A percentile compares a stretch with the other conserved stretches of the same genome.
phyloP scores from a whole-genome alignment of 2,888 invertebrate species.

The Ctena decussata region DNA sequence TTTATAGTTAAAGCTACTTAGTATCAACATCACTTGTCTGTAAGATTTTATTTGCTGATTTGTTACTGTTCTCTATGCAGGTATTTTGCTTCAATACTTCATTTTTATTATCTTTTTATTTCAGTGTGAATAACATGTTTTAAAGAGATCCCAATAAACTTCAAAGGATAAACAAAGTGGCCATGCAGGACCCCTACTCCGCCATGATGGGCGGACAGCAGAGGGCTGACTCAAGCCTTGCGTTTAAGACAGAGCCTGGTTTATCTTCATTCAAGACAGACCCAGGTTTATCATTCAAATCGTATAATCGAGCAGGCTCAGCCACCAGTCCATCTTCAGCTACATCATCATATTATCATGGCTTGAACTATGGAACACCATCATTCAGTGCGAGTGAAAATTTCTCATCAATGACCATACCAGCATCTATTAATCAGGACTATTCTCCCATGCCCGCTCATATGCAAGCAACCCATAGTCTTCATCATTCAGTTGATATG shows the following conservation, averaged over 20 bases:
- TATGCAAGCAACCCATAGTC: constrained; percentile 33
- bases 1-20: too few species aligned
- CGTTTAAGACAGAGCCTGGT: constrained; percentile 18
- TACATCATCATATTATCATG: constrained; percentile 55
- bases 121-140: too few species aligned
- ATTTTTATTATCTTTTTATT: too few species aligned
- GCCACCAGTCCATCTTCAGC: constrained; percentile 12
- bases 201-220: constrained; percentile 66
- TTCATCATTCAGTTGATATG: background rate
- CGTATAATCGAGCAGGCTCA: constrained; percentile 8
- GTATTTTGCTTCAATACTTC: too few species aligned
- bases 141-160: too few species aligned
- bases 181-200: constrained; percentile 74
- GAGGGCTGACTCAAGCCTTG: constrained; percentile 50
- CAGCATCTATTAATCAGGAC: constrained; percentile 41
- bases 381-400: constrained; percentile 26
- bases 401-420: constrained; percentile 45
- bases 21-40: too few species aligned
- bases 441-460: constrained; percentile 60
- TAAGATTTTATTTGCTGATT: too few species aligned
- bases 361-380: constrained; percentile 48
- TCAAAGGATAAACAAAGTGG: too few species aligned
- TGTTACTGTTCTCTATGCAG: too few species aligned
- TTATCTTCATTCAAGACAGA: constrained; percentile 23
- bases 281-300: constrained; percentile 38